Evolutionary conservation across 2,797 vertebrate genomes (phyloP).

Genomic region (Phoxinus dragarum): DNA sequence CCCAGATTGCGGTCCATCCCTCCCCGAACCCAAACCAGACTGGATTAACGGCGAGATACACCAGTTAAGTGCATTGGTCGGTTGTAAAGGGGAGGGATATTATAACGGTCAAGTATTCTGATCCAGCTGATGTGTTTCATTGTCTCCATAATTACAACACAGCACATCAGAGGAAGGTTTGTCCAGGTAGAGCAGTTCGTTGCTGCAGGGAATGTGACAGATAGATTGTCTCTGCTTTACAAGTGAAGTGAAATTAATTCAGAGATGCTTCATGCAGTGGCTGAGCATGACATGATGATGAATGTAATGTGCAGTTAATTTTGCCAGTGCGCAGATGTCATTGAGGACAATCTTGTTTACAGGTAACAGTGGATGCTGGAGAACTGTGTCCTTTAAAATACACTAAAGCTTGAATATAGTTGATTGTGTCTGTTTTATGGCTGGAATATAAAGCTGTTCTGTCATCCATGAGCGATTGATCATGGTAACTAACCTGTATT

Average conservation of each 20-base stretch:
- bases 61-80: slow-evolving; percentile 43
- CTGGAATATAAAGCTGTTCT: not conserved
- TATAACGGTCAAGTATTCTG: slow-evolving; percentile 31
- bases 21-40: slow-evolving; percentile 50
- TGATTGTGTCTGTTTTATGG: not conserved
- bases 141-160: slow-evolving; percentile 32
- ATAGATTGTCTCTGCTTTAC: slow-evolving; percentile 17
- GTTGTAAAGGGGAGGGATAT: slow-evolving; percentile 27
- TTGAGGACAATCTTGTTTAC: not conserved
- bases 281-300: slow-evolving; percentile 1
- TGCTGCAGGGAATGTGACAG: slow-evolving; percentile 6
- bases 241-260: slow-evolving; percentile 29
- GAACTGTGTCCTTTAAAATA: not conserved
- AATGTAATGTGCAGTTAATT: slow-evolving; percentile 29
- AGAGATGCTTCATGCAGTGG: slow-evolving; percentile 2
- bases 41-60: slow-evolving; percentile 66
- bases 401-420: not conserved
- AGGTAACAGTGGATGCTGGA: slow-evolving; percentile 4
- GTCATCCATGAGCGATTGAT: not conserved
- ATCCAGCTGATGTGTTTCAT: slow-evolving; percentile 53
- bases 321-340: not conserved
- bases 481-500: not conserved
- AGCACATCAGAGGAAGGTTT: slow-evolving; percentile 2
- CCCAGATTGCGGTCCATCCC: slow-evolving; percentile 67
- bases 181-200: not conserved